Evolutionary conservation across 2,113 vertebrate genomes (phyloP).

Genomic region (Gopherus flavomarginatus): DNA sequence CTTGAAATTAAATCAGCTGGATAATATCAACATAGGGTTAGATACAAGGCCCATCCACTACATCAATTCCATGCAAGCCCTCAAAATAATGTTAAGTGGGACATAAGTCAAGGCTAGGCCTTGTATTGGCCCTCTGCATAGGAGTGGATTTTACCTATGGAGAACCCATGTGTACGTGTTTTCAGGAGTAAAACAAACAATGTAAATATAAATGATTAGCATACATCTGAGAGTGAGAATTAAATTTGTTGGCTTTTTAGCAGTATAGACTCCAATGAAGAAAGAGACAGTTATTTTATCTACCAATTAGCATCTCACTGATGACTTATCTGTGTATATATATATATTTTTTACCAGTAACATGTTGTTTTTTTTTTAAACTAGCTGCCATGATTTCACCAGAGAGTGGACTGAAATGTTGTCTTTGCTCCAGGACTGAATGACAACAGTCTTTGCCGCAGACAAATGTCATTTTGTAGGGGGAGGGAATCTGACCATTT

Average conservation of each 20-base stretch:
- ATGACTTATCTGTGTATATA: background rate
- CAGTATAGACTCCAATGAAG: background rate
- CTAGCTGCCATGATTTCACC: background rate
- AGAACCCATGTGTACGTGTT: background rate
- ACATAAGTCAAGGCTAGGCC: background rate
- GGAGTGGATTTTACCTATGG: background rate
- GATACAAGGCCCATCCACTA: background rate
- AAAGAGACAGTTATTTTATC: background rate
- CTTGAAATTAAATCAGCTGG: background rate
- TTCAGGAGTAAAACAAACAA: background rate
- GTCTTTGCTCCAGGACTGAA: background rate
- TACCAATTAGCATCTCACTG: background rate
- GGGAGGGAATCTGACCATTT: background rate
- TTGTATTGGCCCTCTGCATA: background rate
- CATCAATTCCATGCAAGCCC: background rate
- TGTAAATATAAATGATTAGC: background rate
- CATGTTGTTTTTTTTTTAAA: background rate
- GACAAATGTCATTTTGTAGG: background rate
- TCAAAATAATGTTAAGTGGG: background rate
- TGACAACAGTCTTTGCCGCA: fast-evolving
- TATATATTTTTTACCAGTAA: background rate
- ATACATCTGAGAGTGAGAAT: background rate
- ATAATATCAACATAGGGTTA: background rate
- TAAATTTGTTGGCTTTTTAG: background rate
- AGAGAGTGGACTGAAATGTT: background rate